Conservation (phyloP, 2,113 vertebrate genomes). For the Noturus placidus region DNA sequence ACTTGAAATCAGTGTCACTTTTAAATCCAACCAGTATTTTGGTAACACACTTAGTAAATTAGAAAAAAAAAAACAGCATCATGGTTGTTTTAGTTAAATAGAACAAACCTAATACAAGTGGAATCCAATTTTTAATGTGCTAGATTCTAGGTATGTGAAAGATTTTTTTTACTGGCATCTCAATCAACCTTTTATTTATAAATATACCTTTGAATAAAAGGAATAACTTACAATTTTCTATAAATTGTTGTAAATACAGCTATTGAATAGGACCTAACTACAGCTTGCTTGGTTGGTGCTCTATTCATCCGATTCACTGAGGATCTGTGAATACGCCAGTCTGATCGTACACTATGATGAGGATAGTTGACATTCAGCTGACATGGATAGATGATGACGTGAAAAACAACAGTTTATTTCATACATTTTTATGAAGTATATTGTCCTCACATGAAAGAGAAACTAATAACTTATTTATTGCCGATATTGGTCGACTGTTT, state of each 20-base stretch:
- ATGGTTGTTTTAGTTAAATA: slow-evolving; percentile 48
- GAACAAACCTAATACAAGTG: slow-evolving; percentile 71
- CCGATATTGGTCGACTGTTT: neutral
- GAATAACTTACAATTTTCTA: neutral
- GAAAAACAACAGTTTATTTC: neutral
- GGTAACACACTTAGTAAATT: slow-evolving; percentile 72
- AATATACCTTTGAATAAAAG: neutral
- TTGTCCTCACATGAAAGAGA: neutral
- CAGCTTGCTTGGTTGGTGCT: neutral
- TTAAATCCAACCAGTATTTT: slow-evolving; percentile 35
- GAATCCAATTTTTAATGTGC: slow-evolving; percentile 68
- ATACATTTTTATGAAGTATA: neutral
- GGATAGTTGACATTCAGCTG: neutral
- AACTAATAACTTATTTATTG: neutral
- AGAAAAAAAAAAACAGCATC: slow-evolving; percentile 68
- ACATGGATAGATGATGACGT: neutral
- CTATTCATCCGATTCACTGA: neutral
- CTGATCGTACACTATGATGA: neutral
- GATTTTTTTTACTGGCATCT: slow-evolving; percentile 23
- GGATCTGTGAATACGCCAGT: neutral
- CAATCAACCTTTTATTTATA: slow-evolving; percentile 16
- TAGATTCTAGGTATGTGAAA: slow-evolving; percentile 9
- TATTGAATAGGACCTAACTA: neutral
- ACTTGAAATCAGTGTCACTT: slow-evolving; percentile 14
- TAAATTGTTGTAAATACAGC: neutral